Conservation (phyloP, 2,888 invertebrate species). For the Sabellastarte sp. region DNA sequence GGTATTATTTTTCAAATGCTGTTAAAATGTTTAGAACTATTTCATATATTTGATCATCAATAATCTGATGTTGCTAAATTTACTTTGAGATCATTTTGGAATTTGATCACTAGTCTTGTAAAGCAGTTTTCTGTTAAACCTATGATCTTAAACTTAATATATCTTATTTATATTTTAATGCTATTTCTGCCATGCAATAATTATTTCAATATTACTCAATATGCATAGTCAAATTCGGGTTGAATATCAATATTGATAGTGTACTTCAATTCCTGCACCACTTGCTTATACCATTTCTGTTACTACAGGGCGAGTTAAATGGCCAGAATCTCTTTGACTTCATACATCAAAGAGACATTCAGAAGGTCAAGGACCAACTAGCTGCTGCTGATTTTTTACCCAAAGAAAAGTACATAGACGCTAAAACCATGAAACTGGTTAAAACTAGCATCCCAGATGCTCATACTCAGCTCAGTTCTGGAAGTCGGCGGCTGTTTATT, state of each 20-base stretch:
- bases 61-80: too few species aligned
- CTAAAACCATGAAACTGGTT: slow-evolving; percentile 89
- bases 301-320: slow-evolving; percentile 71
- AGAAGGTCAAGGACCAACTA: slow-evolving; percentile 91
- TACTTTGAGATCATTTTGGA: too few species aligned
- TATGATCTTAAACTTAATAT: too few species aligned
- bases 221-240: background rate
- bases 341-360: slow-evolving; percentile 89
- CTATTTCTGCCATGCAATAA: too few species aligned
- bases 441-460: slow-evolving; percentile 78
- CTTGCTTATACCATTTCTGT: too few species aligned
- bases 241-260: background rate
- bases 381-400: slow-evolving; percentile 86
- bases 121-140: too few species aligned
- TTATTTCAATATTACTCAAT: background rate
- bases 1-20: too few species aligned
- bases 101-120: too few species aligned
- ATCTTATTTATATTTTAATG: too few species aligned
- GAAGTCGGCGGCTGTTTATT: slow-evolving; percentile 87
- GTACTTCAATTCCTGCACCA: background rate
- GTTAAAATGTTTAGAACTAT: too few species aligned
- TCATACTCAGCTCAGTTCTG: slow-evolving; percentile 78
- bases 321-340: slow-evolving; percentile 94
- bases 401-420: slow-evolving; percentile 84
- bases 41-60: too few species aligned